These are phyloP conservation scores for Daubentonia madagascariensis DNA, from an alignment of 2,113 vertebrate species.

Conservation along the genomic window DNA sequence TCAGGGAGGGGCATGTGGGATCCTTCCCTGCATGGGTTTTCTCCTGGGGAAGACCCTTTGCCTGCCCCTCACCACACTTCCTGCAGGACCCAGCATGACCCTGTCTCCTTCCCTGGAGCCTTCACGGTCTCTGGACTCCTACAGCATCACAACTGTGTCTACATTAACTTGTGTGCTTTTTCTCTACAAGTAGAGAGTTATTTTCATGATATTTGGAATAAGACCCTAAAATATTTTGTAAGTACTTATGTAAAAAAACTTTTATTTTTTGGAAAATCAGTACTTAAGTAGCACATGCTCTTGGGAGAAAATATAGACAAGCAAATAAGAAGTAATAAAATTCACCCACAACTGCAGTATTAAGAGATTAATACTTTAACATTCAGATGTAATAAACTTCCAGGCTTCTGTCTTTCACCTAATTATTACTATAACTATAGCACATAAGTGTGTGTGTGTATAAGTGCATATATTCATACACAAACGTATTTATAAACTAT, in stretches of 20 bases:
- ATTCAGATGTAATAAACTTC: not conserved
- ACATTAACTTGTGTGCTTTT: not conserved
- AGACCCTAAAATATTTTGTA: not conserved
- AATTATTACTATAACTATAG: not conserved
- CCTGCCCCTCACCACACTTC: too few species aligned
- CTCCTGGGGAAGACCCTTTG: too few species aligned
- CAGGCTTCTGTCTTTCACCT: not conserved
- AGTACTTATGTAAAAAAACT: not conserved
- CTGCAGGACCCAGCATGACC: not conserved
- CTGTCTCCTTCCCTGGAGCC: not conserved
- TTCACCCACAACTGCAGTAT: not conserved
- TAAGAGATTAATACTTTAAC: not conserved
- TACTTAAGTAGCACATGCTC: not conserved
- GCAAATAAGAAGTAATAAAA: not conserved
- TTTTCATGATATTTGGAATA: not conserved
- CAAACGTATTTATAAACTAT: not conserved
- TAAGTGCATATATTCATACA: not conserved
- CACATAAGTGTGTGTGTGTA: not conserved
- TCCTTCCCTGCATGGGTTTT: not conserved
- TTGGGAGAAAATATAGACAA: not conserved
- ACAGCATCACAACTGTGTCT: rapidly evolving
- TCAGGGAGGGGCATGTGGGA: not conserved
- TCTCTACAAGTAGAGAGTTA: not conserved
- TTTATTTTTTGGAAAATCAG: not conserved
- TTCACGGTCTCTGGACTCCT: too few species aligned